Conservation (phyloP, 2,888 invertebrate genomes). For the Spisula subtruncata region DNA sequence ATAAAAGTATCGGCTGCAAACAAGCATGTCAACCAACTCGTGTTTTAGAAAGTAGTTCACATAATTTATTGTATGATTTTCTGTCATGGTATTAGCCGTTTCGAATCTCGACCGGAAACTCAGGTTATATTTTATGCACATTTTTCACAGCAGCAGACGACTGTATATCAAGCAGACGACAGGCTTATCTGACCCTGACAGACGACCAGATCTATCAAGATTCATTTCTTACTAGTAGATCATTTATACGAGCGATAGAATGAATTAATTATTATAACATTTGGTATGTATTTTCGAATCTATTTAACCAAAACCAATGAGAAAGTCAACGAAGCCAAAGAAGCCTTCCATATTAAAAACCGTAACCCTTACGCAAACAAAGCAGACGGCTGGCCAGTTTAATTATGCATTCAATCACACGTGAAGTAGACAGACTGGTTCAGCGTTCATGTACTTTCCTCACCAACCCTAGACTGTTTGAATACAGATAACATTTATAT, state of each 20-base stretch:
- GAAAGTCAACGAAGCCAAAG: background rate
- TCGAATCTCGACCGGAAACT: conserved; percentile 34
- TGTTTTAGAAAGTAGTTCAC: conserved; percentile 11
- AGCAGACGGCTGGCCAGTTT: background rate
- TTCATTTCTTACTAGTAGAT: conserved; percentile 41
- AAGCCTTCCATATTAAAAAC: conserved; percentile 15
- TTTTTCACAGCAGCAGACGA: conserved; percentile 36
- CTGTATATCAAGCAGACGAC: conserved; percentile 44
- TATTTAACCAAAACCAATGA: conserved; percentile 28
- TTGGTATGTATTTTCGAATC: conserved; percentile 42
- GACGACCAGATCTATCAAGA: conserved; percentile 46
- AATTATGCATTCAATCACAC: conserved; percentile 8
- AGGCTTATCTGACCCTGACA: conserved; percentile 52
- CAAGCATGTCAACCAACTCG: conserved; percentile 3
- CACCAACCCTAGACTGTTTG: conserved; percentile 5
- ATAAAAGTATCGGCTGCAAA: conserved; percentile 15
- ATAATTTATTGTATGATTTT: conserved; percentile 20
- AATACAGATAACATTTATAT: conserved; percentile 22
- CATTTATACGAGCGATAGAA: conserved; percentile 30
- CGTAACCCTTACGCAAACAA: conserved; percentile 11
- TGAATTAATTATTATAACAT: conserved; percentile 52
- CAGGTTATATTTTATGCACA: conserved; percentile 49
- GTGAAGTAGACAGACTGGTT: background rate
- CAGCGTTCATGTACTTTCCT: background rate
- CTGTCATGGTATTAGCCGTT: conserved; percentile 20